A percentile compares a stretch with the other conserved stretches of the same genome.
These are phyloP conservation scores for Mobula hypostoma DNA, from an alignment of 2,113 vertebrate genomes.

Conservation along the genomic window DNA sequence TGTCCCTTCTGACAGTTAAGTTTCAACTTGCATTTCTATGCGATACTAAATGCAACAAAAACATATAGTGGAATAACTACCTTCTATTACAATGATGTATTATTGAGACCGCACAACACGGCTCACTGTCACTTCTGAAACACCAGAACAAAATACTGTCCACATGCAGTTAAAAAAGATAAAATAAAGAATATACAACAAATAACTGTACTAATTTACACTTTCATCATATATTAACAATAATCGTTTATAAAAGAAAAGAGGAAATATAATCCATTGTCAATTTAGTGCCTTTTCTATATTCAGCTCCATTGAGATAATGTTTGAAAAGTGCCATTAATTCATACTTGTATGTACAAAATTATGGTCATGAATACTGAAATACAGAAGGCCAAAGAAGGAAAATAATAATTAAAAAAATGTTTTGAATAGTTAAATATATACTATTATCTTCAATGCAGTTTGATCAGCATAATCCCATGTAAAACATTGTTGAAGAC, in stretches of 20 bases:
- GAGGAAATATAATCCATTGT: conserved; percentile 3
- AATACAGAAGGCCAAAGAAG: not conserved
- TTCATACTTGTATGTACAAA: conserved; percentile 28
- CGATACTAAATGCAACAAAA: not conserved
- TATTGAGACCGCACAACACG: conserved; percentile 5
- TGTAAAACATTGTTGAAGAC: not conserved
- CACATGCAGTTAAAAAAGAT: conserved; percentile 30
- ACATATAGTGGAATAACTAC: not conserved
- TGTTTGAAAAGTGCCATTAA: conserved; percentile 36
- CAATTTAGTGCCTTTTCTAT: conserved; percentile 35
- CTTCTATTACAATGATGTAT: not conserved
- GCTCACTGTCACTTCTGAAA: conserved; percentile 10
- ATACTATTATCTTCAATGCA: conserved; percentile 36
- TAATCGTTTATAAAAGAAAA: conserved; percentile 29
- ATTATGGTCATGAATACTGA: conserved; percentile 15
- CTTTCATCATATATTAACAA: conserved; percentile 38
- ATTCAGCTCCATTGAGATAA: conserved; percentile 29
- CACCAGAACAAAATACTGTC: not conserved
- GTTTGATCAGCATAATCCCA: conserved; percentile 22
- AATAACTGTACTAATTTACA: conserved; percentile 35
- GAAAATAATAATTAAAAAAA: conserved; percentile 26
- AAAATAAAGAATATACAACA: conserved; percentile 34
- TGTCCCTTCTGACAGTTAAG: not conserved
- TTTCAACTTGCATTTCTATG: conserved; percentile 16
- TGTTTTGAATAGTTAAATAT: conserved; percentile 37